Evolutionary conservation across 2,113 vertebrate species (phyloP).

Genomic region (Anarhynchus alexandrinus): DNA sequence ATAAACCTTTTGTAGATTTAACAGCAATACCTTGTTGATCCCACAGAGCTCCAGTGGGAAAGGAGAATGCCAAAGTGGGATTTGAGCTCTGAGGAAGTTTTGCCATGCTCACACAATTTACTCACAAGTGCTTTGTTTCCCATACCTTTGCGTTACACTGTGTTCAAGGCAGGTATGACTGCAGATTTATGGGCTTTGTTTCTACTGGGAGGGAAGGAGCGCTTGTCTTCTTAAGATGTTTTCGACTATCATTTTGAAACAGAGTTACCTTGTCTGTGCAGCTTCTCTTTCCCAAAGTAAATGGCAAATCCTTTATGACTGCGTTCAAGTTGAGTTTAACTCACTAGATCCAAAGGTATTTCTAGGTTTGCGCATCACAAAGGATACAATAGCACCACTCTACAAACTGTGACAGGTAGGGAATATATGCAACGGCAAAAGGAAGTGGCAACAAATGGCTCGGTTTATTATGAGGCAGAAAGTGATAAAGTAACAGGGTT

Average conservation of each 20-base stretch:
- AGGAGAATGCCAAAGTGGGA: not conserved
- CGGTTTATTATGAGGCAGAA: not conserved
- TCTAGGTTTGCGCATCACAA: not conserved
- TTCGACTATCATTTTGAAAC: not conserved
- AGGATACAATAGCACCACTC: not conserved
- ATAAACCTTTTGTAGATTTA: not conserved
- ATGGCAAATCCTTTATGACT: conserved; percentile 39
- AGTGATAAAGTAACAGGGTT: not conserved
- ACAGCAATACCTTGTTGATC: not conserved
- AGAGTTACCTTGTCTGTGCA: not conserved
- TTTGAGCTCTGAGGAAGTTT: not conserved
- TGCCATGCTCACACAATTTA: not conserved
- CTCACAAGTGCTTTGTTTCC: not conserved
- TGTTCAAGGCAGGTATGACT: not conserved
- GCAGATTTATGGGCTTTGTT: not conserved
- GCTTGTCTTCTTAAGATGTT: not conserved
- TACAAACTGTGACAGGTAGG: not conserved
- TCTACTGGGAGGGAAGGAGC: not conserved
- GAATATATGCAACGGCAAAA: not conserved
- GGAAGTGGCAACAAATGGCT: not conserved
- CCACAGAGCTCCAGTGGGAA: not conserved
- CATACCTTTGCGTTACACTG: not conserved
- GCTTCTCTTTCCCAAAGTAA: not conserved
- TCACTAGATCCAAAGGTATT: conserved; percentile 15
- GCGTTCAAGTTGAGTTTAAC: not conserved